Evolutionary conservation across 2,113 vertebrate species (phyloP), one percentile per base, ranked within the genome.

Genomic region (Archilochus colubris): DNA sequence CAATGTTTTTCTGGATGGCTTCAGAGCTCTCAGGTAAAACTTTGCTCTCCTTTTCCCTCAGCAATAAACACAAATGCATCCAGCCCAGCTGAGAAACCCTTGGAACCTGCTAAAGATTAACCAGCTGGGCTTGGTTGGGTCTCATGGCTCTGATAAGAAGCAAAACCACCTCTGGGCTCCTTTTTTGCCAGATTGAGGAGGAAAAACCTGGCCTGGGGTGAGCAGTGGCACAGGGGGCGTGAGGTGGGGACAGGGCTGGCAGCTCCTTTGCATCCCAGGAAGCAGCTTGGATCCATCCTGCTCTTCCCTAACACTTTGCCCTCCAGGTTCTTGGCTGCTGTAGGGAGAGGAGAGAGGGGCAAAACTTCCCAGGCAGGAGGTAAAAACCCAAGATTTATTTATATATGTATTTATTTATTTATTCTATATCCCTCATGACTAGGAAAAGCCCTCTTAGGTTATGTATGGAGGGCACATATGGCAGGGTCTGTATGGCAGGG

Each of bases 1-100:
- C 33, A 0, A 33, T 2, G 28, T 57, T 51, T 9, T 2, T 22
- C 6, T 0, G 5, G 40, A 40, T 7, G 24, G 31, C 31, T 33
- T 48, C 38, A 33, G 33, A 21, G 3, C 1, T 0, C 3, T 4
- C n/a, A 4, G 20, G 33, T 1, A 14, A 50, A 6, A 0, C 15
- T 82, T 76, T 25, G 30, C 38, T 40, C 14, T 40, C 53, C 2
- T 38, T 10, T 68, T 22, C 28, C 30, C 27, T 8, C 8, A 59
- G 43, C 27, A 40, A 28, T 17, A 54, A 44, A 31, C 3, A 24
- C 19, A 16, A 46, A n/a, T 2, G 23, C 51, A 70, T 23, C 50
- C 51, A 5, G 9, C 28, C 72, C 51, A 6, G 21, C 64, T 3
- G 6, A 40, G 58, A 22, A 38, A 14, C 17, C 22, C 77, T 43